Evolutionary conservation across 2,797 vertebrate species (phyloP).

Genomic region (Dallia pectoralis): DNA sequence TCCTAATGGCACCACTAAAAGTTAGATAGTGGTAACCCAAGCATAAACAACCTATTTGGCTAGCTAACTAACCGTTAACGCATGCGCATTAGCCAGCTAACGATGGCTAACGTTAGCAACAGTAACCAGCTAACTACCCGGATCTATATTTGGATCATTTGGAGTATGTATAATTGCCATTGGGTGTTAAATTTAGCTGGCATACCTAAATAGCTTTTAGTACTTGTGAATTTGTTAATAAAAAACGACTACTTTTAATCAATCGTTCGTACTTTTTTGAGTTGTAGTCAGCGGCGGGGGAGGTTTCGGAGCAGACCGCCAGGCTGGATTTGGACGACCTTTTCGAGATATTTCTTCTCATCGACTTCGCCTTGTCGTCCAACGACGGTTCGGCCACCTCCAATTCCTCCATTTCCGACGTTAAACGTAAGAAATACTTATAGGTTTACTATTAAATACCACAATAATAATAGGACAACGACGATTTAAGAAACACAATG

Average conservation of each 20-base stretch:
- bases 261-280: slow-evolving; percentile 57
- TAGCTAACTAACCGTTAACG: not conserved
- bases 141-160: not conserved
- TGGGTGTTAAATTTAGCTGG: not conserved
- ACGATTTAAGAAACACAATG: slow-evolving; percentile 9
- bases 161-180: not conserved
- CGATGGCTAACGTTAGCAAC: not conserved
- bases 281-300: slow-evolving; percentile 55
- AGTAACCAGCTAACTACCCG: not conserved
- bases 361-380: slow-evolving; percentile 45
- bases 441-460: not conserved
- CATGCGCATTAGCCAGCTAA: not conserved
- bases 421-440: not conserved
- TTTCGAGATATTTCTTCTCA: slow-evolving; percentile 53
- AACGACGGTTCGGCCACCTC: slow-evolving; percentile 44
- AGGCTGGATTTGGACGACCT: slow-evolving; percentile 51
- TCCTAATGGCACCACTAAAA: not conserved
- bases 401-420: slow-evolving; percentile 60
- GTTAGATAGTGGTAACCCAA: not conserved
- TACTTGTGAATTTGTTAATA: not conserved
- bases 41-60: not conserved
- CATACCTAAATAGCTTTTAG: not conserved
- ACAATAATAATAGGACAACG: not conserved
- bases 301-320: slow-evolving; percentile 25
- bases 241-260: not conserved